Conservation (phyloP, 92 coral and sea anemone species). For the Parazoanthus darwini region DNA sequence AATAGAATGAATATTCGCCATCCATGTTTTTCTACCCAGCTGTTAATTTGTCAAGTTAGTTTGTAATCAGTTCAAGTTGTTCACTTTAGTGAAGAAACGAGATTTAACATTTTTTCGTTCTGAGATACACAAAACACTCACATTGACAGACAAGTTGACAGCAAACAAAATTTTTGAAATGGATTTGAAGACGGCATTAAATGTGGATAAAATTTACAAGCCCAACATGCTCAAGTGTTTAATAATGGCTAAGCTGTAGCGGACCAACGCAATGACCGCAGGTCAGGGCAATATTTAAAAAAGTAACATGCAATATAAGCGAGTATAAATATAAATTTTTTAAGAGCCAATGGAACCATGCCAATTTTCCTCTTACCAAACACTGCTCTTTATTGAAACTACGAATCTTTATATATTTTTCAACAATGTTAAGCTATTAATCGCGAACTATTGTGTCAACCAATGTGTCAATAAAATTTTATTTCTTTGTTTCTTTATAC, state of each 20-base stretch:
- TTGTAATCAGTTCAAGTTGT: not conserved
- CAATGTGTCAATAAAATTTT: too few species aligned
- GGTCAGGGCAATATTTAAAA: conserved; percentile 2
- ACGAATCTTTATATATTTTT: too few species aligned
- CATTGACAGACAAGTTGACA: not conserved
- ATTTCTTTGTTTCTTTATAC: too few species aligned
- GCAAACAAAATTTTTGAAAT: not conserved
- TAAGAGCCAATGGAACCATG: not conserved
- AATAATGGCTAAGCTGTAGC: not conserved
- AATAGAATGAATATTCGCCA: conserved; percentile 23
- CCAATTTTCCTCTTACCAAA: too few species aligned
- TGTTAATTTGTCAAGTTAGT: conserved; percentile 6
- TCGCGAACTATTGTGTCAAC: too few species aligned
- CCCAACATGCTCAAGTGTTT: conserved; percentile 5
- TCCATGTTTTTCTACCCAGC: conserved; percentile 1
- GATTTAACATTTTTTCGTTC: not conserved
- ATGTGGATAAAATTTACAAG: not conserved
- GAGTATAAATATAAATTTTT: too few species aligned
- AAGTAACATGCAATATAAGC: not conserved
- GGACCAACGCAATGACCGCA: conserved; percentile 37
- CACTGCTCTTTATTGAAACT: too few species aligned
- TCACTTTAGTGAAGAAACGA: not conserved
- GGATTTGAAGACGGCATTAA: not conserved
- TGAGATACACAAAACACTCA: not conserved
- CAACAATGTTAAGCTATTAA: too few species aligned